Conservation (phyloP, 2,888 invertebrate species). For the Peribatodes rhomboidaria region DNA sequence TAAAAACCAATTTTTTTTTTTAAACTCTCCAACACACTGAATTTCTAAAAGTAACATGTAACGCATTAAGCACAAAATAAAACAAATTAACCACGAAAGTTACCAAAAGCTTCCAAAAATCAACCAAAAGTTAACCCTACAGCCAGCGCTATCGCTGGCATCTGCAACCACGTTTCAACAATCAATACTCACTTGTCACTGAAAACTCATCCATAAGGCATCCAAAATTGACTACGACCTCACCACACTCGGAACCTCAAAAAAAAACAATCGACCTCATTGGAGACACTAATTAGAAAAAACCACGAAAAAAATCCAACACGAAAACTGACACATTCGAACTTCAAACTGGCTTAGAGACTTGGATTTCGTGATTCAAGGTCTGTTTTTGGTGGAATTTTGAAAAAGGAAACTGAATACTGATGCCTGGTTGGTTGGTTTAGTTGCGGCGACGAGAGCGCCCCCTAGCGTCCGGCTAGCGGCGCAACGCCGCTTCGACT, state of each 20-base stretch:
- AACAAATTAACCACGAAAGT: neutral
- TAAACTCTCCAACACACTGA: too few species aligned
- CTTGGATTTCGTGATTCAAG: neutral
- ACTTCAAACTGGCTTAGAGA: neutral
- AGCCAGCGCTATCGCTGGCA: slow-evolving; percentile 6
- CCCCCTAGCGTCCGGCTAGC: slow-evolving; percentile 63
- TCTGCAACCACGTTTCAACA: slow-evolving; percentile 28
- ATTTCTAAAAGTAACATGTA: too few species aligned
- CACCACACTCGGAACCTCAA: slow-evolving; percentile 32
- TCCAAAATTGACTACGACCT: slow-evolving; percentile 39
- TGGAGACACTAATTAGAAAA: slow-evolving; percentile 10
- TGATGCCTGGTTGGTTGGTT: slow-evolving; percentile 25
- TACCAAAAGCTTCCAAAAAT: neutral
- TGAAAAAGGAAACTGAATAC: slow-evolving; percentile 17
- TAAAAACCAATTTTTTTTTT: too few species aligned
- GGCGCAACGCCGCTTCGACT: slow-evolving; percentile 77
- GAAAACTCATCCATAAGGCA: slow-evolving; percentile 41
- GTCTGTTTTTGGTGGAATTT: slow-evolving; percentile 2
- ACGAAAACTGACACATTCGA: slow-evolving; percentile 20
- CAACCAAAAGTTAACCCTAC: neutral
- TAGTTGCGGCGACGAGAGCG: slow-evolving; percentile 25
- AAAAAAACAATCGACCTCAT: slow-evolving; percentile 37
- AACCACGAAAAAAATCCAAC: slow-evolving; percentile 32
- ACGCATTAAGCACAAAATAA: neutral
- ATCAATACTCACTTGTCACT: slow-evolving; percentile 42